phyloP scores from a whole-genome alignment of 2,797 vertebrate genomes.

The Bovichtus diacanthus region DNA sequence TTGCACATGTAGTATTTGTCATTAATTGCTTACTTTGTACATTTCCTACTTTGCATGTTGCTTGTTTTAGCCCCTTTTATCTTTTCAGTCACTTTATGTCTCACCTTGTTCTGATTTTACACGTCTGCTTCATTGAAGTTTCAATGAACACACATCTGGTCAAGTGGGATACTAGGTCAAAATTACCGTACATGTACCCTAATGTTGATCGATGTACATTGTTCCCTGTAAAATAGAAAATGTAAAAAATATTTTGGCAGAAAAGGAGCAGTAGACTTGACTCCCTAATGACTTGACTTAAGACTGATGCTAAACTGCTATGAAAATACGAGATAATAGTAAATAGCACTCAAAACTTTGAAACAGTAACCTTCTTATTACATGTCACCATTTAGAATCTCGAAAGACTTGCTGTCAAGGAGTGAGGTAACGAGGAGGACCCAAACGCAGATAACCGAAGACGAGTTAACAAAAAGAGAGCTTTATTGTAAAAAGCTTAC shows the following conservation, averaged over 20 bases:
- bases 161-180: neutral
- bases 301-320: neutral
- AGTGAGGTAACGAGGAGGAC: no score
- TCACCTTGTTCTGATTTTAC: neutral
- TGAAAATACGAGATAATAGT: neutral
- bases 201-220: neutral
- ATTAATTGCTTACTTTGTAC: neutral
- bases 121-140: no score
- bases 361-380: neutral
- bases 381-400: neutral
- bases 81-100: neutral
- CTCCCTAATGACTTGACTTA: neutral
- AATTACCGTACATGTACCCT: neutral
- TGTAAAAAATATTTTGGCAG: neutral
- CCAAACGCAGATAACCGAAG: no score
- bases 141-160: neutral
- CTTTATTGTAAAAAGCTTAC: no score
- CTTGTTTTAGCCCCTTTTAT: neutral
- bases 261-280: neutral
- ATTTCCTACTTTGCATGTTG: neutral
- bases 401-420: neutral
- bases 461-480: no score
- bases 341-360: neutral
- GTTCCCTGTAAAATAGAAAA: neutral
- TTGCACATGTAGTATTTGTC: neutral